phyloP scores from a whole-genome alignment of 2,797 vertebrate genomes.

The Peromyscus attwateri region DNA sequence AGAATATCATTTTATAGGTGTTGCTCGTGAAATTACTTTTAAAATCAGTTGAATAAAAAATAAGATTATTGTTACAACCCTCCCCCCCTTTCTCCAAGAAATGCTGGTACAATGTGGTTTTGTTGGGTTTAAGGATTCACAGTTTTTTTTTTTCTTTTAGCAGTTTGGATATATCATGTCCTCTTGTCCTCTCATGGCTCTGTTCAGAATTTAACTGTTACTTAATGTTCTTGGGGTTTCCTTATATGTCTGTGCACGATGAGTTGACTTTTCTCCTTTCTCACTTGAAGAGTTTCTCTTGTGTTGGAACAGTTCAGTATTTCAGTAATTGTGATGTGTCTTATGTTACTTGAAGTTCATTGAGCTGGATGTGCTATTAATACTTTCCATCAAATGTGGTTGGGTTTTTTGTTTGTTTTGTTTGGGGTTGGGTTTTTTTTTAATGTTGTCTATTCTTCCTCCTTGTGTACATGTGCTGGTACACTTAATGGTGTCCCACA shows the following conservation, averaged over 20 bases:
- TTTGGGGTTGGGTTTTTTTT: background rate
- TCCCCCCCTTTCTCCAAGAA: background rate
- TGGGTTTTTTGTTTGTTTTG: background rate
- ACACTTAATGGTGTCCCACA: background rate
- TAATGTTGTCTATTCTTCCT: background rate
- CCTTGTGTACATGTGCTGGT: background rate
- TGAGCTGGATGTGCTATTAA: background rate
- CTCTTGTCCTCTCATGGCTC: background rate
- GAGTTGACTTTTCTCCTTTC: constrained; percentile 20
- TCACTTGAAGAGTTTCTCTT: constrained; percentile 47
- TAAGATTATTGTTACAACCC: background rate
- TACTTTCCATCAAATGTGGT: background rate
- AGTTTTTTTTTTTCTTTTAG: background rate
- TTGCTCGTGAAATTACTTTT: constrained; percentile 28
- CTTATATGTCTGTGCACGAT: background rate
- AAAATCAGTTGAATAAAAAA: constrained; percentile 47
- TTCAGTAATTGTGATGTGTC: background rate
- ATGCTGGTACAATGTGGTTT: constrained; percentile 15
- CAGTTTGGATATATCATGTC: background rate
- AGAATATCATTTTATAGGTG: constrained; percentile 1
- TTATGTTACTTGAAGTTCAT: background rate
- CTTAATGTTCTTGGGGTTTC: background rate
- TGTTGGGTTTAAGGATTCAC: constrained; percentile 22
- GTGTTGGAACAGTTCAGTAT: constrained; percentile 17
- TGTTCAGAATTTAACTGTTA: background rate